Evolutionary conservation across 1,140 invertebrate genomes (phyloP).

Genomic region (Ephestia elutella): DNA sequence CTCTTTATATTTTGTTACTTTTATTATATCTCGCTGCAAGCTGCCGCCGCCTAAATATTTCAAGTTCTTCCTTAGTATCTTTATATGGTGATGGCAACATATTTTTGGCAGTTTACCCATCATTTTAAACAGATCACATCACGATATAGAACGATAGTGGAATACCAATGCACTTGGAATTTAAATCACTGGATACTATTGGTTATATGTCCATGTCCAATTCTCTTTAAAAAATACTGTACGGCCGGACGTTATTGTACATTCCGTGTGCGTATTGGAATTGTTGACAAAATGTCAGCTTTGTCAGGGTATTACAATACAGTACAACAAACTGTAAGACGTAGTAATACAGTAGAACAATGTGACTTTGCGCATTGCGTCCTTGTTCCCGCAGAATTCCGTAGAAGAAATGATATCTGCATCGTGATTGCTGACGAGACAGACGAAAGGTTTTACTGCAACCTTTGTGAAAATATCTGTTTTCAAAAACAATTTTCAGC

Average conservation of each 20-base stretch:
- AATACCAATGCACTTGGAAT: conserved; percentile 10
- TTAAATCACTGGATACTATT: conserved; percentile 12
- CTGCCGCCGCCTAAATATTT: background rate
- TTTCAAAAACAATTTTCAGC: too few species aligned
- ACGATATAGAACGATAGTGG: background rate
- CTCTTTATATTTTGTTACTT: background rate
- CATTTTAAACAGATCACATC: background rate
- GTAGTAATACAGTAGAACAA: background rate
- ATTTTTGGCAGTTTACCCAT: background rate
- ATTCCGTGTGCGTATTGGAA: conserved; percentile 21
- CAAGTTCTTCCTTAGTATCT: background rate
- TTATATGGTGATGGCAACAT: background rate
- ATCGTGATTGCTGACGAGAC: conserved; percentile 1
- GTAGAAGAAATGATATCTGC: conserved; percentile 3
- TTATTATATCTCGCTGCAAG: background rate
- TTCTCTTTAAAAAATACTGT: conserved; percentile 22
- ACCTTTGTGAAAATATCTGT: background rate
- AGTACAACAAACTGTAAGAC: background rate
- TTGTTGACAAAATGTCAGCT: conserved; percentile 32
- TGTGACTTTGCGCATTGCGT: conserved; percentile 2
- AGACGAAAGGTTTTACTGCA: background rate
- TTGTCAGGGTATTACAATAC: background rate
- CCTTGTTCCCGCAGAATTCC: background rate
- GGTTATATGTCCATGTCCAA: conserved; percentile 19
- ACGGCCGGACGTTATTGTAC: conserved; percentile 27